Conservation (phyloP, 2,888 invertebrate species). For the Drosophila greeni region DNA sequence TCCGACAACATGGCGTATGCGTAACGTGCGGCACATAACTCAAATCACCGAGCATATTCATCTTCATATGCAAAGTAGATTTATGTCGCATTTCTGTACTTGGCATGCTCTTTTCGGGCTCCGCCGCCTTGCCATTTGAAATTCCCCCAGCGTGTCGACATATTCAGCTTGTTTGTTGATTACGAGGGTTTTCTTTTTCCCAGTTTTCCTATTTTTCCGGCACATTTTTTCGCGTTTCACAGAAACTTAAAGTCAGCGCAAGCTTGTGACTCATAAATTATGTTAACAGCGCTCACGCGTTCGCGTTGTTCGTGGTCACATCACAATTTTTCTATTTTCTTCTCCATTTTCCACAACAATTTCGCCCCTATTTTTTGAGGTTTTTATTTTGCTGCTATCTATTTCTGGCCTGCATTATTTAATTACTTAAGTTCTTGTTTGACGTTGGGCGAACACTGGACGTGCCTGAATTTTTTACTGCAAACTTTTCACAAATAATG, state of each 20-base stretch:
- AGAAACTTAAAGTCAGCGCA: slow-evolving; percentile 20
- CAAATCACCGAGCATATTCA: slow-evolving; percentile 51
- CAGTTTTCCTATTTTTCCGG: neutral
- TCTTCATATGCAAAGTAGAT: slow-evolving; percentile 56
- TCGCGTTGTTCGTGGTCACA: slow-evolving; percentile 9
- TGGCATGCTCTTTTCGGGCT: slow-evolving; percentile 11
- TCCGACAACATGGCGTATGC: slow-evolving; percentile 50
- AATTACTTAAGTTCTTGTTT: slow-evolving; percentile 30
- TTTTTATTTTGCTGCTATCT: slow-evolving; percentile 3
- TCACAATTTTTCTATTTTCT: slow-evolving; percentile 10
- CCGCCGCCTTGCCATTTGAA: slow-evolving; percentile 19
- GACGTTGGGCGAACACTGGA: slow-evolving; percentile 19
- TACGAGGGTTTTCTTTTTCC: neutral
- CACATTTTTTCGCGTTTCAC: slow-evolving; percentile 9
- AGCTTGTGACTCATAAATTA: slow-evolving; percentile 26
- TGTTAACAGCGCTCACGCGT: slow-evolving; percentile 12
- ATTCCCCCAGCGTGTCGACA: slow-evolving; percentile 41
- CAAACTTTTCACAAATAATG: slow-evolving; percentile 23
- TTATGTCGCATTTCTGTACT: slow-evolving; percentile 46
- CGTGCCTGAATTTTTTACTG: slow-evolving; percentile 32
- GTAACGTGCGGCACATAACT: slow-evolving; percentile 44
- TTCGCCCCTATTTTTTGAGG: slow-evolving; percentile 1
- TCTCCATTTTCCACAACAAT: neutral
- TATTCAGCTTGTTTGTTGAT: slow-evolving; percentile 39
- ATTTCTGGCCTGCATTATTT: slow-evolving; percentile 34